Percentiles rank a stretch among this genome's conserved stretches.
Evolutionary conservation across 2,888 invertebrate species (phyloP).

Genomic region (Eupithecia dodoneata): DNA sequence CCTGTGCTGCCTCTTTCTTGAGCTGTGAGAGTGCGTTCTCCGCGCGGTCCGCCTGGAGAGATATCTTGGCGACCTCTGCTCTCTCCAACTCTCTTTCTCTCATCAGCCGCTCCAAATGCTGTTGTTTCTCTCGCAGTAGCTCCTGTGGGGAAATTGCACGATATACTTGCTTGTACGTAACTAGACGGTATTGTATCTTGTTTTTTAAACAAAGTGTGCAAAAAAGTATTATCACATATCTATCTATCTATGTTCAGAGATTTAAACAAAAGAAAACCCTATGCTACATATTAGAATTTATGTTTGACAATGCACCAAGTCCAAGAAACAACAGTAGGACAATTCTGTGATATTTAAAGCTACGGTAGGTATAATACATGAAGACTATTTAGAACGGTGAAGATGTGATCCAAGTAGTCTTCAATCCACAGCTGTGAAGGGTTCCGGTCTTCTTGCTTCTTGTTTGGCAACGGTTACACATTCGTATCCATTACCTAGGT

Average conservation of each 20-base stretch:
- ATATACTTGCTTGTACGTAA: neutral
- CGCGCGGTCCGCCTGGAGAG: conserved; percentile 91
- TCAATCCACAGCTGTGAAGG: neutral
- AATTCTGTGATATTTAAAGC: neutral
- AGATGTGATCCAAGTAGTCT: neutral
- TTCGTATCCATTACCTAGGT: neutral
- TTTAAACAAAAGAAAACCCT: neutral
- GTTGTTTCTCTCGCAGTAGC: conserved; percentile 95
- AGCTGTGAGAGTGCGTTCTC: conserved; percentile 85
- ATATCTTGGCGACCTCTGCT: conserved; percentile 93
- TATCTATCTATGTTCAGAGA: neutral
- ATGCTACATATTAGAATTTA: neutral
- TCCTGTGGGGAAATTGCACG: conserved; percentile 85
- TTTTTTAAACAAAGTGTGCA: too few species aligned
- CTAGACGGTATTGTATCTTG: neutral
- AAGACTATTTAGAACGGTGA: neutral
- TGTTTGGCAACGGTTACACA: neutral
- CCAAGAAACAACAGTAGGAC: neutral
- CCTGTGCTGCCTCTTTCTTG: conserved; percentile 87
- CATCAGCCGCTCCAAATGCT: conserved; percentile 95
- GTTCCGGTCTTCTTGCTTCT: neutral
- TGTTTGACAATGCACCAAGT: conserved; percentile 31
- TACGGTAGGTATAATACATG: neutral
- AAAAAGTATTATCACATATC: too few species aligned
- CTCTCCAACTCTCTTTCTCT: conserved; percentile 96